Percentiles rank a stretch among this genome's conserved stretches.
These are phyloP conservation scores for Galleria mellonella DNA, from an alignment of 1,140 invertebrate genomes.

Conservation along the genomic window DNA sequence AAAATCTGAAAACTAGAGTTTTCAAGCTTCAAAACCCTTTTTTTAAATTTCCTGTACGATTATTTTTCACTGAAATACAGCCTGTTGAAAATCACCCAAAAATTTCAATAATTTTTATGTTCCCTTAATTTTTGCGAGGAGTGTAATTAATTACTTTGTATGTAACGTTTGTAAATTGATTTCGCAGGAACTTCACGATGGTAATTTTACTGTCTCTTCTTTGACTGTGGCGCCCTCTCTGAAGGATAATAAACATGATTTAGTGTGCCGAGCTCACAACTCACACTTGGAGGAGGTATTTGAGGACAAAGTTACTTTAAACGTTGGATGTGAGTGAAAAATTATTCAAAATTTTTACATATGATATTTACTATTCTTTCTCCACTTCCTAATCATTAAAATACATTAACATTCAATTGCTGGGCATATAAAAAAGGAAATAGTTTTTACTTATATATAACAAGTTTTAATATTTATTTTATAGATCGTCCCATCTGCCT, in stretches of 20 bases:
- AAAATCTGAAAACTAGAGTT: too few relatives aligned
- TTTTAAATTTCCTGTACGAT: too few relatives aligned
- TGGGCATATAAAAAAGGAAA: too few relatives aligned
- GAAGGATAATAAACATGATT: slow-evolving; percentile 30
- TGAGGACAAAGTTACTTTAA: slow-evolving; percentile 47
- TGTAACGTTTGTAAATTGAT: too few relatives aligned
- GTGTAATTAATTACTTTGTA: too few relatives aligned
- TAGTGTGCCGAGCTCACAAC: slow-evolving; percentile 50
- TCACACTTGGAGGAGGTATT: slow-evolving; percentile 38
- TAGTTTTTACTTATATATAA: too few relatives aligned
- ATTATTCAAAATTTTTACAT: background rate
- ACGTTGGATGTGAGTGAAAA: slow-evolving; percentile 49
- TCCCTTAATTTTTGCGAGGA: too few relatives aligned
- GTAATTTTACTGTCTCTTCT: slow-evolving; percentile 59
- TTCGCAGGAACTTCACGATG: slow-evolving; percentile 50
- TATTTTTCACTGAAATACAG: too few relatives aligned
- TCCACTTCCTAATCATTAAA: background rate
- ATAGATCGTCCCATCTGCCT: slow-evolving; percentile 46
- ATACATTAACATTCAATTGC: too few relatives aligned
- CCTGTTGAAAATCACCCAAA: too few relatives aligned
- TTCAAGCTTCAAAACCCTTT: too few relatives aligned
- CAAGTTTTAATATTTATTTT: background rate
- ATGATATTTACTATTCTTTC: background rate
- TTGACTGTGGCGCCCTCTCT: slow-evolving; percentile 53
- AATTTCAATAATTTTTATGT: too few relatives aligned